Evolutionary conservation across 92 coral and sea anemone species (phyloP).

Genomic region (Plumapathes pennacea): DNA sequence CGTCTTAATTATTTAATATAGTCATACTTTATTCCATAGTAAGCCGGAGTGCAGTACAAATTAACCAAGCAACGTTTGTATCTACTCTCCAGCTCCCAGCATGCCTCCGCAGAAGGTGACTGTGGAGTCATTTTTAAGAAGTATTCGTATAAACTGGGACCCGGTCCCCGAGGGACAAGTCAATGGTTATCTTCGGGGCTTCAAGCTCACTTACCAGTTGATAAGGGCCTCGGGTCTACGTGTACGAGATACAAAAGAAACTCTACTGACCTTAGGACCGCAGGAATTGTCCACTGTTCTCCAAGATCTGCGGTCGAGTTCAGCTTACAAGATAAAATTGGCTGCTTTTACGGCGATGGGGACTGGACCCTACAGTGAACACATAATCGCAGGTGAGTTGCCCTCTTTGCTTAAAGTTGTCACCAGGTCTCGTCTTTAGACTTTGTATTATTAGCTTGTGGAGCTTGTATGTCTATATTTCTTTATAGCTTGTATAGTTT

Average conservation of each 20-base stretch:
- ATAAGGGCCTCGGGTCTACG: constrained; percentile 42
- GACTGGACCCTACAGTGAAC: constrained; percentile 32
- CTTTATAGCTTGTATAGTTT: too few relatives aligned
- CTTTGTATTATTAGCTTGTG: too few relatives aligned
- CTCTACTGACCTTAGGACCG: constrained; percentile 4
- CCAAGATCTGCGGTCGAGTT: constrained; percentile 20
- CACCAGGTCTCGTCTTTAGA: too few relatives aligned
- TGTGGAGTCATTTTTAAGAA: constrained; percentile 51
- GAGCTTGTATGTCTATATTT: too few relatives aligned
- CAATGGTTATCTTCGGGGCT: constrained; percentile 65
- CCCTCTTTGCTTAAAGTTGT: too few relatives aligned
- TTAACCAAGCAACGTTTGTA: too few relatives aligned
- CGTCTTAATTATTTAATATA: too few relatives aligned
- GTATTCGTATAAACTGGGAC: constrained; percentile 55
- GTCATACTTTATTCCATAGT: too few relatives aligned
- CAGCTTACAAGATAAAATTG: constrained; percentile 32
- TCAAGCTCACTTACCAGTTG: constrained; percentile 42
- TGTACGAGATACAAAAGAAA: background rate
- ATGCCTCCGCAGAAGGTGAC: constrained; percentile 58
- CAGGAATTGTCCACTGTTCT: constrained; percentile 14
- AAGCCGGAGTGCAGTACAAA: too few relatives aligned
- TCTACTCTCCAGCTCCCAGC: constrained; percentile 71
- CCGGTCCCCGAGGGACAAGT: constrained; percentile 61
- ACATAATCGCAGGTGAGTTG: too few relatives aligned
- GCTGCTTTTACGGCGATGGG: constrained; percentile 41